phyloP scores from a whole-genome alignment of 2,113 vertebrate species.

The Syrrhaptes paradoxus region DNA sequence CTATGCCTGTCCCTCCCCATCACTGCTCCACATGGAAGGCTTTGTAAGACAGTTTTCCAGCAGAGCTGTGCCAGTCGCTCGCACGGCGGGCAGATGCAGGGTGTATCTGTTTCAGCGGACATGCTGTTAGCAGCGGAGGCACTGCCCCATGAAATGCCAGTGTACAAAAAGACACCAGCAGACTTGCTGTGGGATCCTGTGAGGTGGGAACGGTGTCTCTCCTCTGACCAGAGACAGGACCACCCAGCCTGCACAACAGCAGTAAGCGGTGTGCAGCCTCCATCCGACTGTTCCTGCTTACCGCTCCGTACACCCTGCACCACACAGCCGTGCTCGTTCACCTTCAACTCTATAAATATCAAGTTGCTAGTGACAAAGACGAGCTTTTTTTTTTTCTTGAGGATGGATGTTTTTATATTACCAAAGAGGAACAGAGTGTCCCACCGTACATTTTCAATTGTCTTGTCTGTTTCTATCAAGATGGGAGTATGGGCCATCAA shows the following conservation, averaged over 20 bases:
- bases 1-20: not conserved
- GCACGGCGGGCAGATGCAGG: not conserved
- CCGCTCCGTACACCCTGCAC: rapidly evolving
- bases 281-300: not conserved
- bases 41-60: not conserved
- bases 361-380: not conserved
- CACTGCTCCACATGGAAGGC: not conserved
- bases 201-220: not conserved
- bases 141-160: not conserved
- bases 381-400: not conserved
- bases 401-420: not conserved
- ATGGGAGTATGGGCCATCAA: not conserved
- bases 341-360: not conserved
- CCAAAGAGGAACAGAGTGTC: not conserved
- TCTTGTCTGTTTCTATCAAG: not conserved
- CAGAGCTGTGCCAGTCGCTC: not conserved
- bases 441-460: not conserved
- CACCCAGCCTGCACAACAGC: not conserved
- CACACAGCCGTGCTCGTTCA: not conserved
- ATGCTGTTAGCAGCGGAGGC: not conserved
- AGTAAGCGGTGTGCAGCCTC: not conserved
- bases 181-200: not conserved
- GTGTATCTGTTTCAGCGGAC: constrained; percentile 12
- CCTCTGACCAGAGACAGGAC: not conserved
- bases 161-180: not conserved